Evolutionary conservation across 2,888 invertebrate species (phyloP), one percentile per base, ranked within the genome.

Genomic region (Oxytorus armatus): DNA sequence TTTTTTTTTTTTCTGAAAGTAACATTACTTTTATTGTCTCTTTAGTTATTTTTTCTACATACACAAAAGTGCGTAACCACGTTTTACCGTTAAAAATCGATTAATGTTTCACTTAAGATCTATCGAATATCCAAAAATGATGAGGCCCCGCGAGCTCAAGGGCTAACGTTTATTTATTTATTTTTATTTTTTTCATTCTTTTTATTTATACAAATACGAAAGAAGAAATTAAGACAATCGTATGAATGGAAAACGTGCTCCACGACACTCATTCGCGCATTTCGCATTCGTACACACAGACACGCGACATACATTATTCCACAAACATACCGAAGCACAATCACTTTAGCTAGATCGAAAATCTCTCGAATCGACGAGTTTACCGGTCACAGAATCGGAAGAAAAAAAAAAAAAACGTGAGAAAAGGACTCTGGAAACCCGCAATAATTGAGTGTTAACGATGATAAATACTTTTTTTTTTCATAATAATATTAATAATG

Each of bases 1-100:
- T n/a, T n/a, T 23, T 51, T 73, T 70, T 59, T 57, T 63, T 61
- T 68, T 42, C 39, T 7, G 14, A 23, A 65, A 63, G 23, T 81
- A 76, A 83, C 83, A 86, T 86, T 83, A 84, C 77, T 86, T 86
- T 87, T 88, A 88, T 88, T 87, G 78, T 82, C 77, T 86, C 82
- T 86, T 86, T 77, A 79, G 79, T 57, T 23, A 21, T 36, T 33
- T 3, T 18, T 42, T 47, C 11, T 42, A 86, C 86, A 85, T 88
- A 85, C 83, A 86, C 81, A 23, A 39, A 53, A 47, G 79, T 84
- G 85, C 85, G 79, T 83, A 85, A 84, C 82, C 84, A 83, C 83
- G 79, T 83, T 85, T 82, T 82, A 84, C 81, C 83, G 77, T 84
- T 81, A 84, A 82, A 29, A 79, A 83, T 86, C 82, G 79, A 84